Percentiles rank a stretch among this genome's conserved stretches.
Conservation (phyloP, 2,888 invertebrate genomes). For the Lysandra bellargus region DNA sequence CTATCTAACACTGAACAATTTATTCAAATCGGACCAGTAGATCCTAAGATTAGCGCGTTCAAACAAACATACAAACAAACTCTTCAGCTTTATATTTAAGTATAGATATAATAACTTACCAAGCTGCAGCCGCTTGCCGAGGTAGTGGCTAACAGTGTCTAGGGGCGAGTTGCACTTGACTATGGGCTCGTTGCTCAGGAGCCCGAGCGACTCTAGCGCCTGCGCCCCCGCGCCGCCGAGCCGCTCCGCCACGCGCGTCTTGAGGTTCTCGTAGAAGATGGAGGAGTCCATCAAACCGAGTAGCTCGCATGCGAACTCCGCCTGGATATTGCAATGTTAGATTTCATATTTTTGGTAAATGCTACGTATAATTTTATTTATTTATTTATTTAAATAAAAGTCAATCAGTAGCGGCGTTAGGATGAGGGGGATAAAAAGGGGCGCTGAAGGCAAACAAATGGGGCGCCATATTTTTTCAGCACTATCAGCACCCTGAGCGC, state of each 20-base stretch:
- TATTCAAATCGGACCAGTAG: too few species aligned
- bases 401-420: too few species aligned
- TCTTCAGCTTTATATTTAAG: too few species aligned
- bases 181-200: slow-evolving; percentile 90
- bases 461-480: too few species aligned
- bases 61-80: too few species aligned
- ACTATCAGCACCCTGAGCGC: too few species aligned
- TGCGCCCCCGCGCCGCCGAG: slow-evolving; percentile 86
- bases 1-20: too few species aligned
- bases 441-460: too few species aligned
- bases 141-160: slow-evolving; percentile 94
- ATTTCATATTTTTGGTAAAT: neutral
- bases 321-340: slow-evolving; percentile 56
- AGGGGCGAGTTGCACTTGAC: slow-evolving; percentile 92
- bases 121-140: slow-evolving; percentile 89
- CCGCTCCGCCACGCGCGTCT: slow-evolving; percentile 89
- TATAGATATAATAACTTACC: slow-evolving; percentile 70
- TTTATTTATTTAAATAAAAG: too few species aligned
- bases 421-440: too few species aligned
- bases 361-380: too few species aligned
- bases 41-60: too few species aligned
- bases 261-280: slow-evolving; percentile 96
- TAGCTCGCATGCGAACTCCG: slow-evolving; percentile 91
- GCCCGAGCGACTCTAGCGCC: slow-evolving; percentile 92
- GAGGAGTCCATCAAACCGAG: slow-evolving; percentile 91